Conservation (phyloP, 2,888 invertebrate species). For the Glyphotaelius pellucidus region DNA sequence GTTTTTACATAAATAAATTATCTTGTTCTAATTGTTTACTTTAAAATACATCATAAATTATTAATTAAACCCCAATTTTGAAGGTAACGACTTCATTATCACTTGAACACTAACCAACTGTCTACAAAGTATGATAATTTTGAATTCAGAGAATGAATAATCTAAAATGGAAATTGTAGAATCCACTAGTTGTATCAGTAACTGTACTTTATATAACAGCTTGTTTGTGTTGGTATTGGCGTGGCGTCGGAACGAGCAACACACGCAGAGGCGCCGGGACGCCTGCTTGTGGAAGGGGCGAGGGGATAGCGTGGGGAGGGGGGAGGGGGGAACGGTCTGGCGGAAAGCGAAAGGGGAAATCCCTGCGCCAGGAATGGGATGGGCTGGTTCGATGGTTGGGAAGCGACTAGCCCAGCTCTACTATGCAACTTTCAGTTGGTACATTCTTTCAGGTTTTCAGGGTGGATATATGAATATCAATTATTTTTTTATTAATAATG, state of each 20-base stretch:
- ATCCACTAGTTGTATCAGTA: not conserved
- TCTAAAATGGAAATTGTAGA: too few relatives aligned
- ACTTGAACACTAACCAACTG: too few relatives aligned
- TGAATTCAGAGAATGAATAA: too few relatives aligned
- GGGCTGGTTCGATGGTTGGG: slow-evolving; percentile 9
- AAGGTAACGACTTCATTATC: too few relatives aligned
- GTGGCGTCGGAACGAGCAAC: not conserved
- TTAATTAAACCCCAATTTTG: too few relatives aligned
- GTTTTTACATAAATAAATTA: too few relatives aligned
- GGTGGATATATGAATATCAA: not conserved
- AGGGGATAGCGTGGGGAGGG: not conserved
- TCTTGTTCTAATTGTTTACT: too few relatives aligned
- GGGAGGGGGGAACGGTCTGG: slow-evolving; percentile 44
- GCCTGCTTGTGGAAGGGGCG: not conserved
- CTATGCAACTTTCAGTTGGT: not conserved
- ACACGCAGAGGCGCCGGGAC: slow-evolving; percentile 13
- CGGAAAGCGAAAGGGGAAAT: slow-evolving; percentile 52
- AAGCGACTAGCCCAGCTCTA: not conserved
- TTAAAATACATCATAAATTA: too few relatives aligned
- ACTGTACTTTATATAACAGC: not conserved
- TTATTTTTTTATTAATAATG: not conserved
- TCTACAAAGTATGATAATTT: too few relatives aligned
- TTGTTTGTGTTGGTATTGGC: not conserved
- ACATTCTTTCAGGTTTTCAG: not conserved
- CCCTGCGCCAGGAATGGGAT: slow-evolving; percentile 29